Base-by-base conservation (phyloP, 2,797 vertebrate species). In the Pseudochirops cupreus region DNA sequence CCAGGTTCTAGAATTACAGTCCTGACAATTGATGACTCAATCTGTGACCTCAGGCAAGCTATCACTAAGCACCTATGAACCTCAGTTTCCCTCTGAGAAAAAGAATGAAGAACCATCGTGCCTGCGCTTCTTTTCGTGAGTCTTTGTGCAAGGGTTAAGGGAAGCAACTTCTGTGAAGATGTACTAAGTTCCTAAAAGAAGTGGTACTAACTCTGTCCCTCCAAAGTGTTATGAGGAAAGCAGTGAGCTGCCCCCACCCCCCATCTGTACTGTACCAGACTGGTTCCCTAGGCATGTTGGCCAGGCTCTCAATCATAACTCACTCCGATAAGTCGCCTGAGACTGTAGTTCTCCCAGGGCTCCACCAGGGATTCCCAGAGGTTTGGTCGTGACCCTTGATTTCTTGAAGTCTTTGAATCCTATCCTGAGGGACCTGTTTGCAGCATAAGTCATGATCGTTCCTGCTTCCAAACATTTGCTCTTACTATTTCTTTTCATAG, bases 41-140 rank as follows among this genome's bases (percentile, higher is more conserved):
- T 67, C 54, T 96, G 59, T 96, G 94, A 93, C 93, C 21, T 96
- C 94, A 87, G 92, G 93, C 74, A 96, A 94, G 21, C 46, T 82
- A 92, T 98, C 89, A 97, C 95, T 97, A 94, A 97, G 94, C 74
- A 46, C 93, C 95, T 92, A 95, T 95, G 54, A 97, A 91, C 97
- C 96, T 97, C 97, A 96, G 96, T 98, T 98, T 97, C 96, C 97
- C 95, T 97, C 93, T 96, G 67, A 97, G 91, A 87, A 50, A 50
- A 94, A 96, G n/a, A 93, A 96, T 93, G 26, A 62, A 55, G 62
- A 93, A 91, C 67, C 96, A 56, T 90, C n/a, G 93, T 92, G 94
- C 59, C 56, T 97, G 87, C 58, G 33, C 91, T 95, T 55, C 91
- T 91, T 96, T 91, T 67, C n/a, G 93, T 59, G 10, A 91, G 39